A percentile compares a stretch with the other conserved stretches of the same genome.
Evolutionary conservation across 2,113 vertebrate genomes (phyloP).

Genomic region (Mastomys coucha): DNA sequence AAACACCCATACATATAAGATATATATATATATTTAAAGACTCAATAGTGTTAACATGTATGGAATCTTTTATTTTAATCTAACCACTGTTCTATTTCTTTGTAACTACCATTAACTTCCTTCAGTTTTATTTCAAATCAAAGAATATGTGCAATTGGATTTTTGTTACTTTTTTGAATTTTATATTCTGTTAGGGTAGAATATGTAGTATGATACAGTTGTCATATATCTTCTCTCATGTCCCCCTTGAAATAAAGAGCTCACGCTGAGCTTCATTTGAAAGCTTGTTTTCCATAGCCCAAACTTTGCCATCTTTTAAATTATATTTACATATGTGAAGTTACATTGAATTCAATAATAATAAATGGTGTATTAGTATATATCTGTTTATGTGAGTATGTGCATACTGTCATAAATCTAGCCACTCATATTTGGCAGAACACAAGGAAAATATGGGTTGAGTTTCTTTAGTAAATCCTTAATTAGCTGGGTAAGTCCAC

Average conservation of each 20-base stretch:
- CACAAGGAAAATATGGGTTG: not conserved
- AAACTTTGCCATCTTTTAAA: constrained; percentile 43
- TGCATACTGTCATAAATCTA: constrained; percentile 39
- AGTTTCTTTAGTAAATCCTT: constrained; percentile 63
- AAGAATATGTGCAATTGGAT: not conserved
- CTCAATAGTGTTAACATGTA: not conserved
- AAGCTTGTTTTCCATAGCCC: not conserved
- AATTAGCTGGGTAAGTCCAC: constrained; percentile 72
- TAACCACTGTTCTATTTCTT: not conserved
- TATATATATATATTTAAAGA: not conserved
- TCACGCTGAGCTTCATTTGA: not conserved
- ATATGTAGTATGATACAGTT: not conserved
- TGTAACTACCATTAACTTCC: not conserved
- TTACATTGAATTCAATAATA: constrained; percentile 41
- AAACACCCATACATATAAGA: not conserved
- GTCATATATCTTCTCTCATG: not conserved
- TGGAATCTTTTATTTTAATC: constrained; percentile 10
- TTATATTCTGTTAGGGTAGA: not conserved
- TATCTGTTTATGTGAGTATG: not conserved
- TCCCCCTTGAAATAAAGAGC: not conserved
- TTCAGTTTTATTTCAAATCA: constrained; percentile 17
- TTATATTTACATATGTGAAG: constrained; percentile 48
- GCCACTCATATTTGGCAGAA: constrained; percentile 35
- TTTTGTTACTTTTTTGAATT: not conserved
- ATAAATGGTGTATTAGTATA: not conserved